Evolutionary conservation across 2,797 vertebrate species (phyloP).

Genomic region (Hypotaenidia okinawae): DNA sequence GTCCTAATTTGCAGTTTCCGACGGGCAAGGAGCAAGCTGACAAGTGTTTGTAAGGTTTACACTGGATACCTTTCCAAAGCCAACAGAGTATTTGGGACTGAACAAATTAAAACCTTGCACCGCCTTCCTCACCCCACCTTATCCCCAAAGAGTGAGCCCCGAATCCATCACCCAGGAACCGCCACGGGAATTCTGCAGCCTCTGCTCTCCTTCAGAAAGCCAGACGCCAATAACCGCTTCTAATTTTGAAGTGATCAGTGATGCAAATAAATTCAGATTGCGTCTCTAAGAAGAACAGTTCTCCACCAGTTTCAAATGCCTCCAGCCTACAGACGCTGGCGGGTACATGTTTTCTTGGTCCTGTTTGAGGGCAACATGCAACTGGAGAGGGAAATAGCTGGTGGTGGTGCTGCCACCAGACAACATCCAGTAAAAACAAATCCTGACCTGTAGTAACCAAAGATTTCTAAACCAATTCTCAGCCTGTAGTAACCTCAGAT

Average conservation of each 20-base stretch:
- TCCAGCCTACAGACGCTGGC: not conserved
- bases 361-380: not conserved
- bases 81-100: not conserved
- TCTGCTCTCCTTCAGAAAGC: not conserved
- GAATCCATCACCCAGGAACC: not conserved
- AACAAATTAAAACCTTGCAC: not conserved
- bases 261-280: not conserved
- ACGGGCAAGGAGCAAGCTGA: not conserved
- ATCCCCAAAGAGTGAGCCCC: fast-evolving
- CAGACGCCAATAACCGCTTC: not conserved
- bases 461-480: not conserved
- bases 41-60: not conserved
- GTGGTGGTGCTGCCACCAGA: not conserved
- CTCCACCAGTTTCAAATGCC: not conserved
- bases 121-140: not conserved
- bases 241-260: not conserved
- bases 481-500: not conserved
- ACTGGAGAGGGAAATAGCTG: not conserved
- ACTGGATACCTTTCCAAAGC: not conserved
- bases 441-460: too few species aligned
- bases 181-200: not conserved
- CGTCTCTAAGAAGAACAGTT: not conserved
- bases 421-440: not conserved
- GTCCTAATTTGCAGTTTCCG: not conserved
- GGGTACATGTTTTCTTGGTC: not conserved